These are phyloP conservation scores for Anguilla anguilla DNA, from an alignment of 2,797 vertebrate species.

Conservation along the genomic window DNA sequence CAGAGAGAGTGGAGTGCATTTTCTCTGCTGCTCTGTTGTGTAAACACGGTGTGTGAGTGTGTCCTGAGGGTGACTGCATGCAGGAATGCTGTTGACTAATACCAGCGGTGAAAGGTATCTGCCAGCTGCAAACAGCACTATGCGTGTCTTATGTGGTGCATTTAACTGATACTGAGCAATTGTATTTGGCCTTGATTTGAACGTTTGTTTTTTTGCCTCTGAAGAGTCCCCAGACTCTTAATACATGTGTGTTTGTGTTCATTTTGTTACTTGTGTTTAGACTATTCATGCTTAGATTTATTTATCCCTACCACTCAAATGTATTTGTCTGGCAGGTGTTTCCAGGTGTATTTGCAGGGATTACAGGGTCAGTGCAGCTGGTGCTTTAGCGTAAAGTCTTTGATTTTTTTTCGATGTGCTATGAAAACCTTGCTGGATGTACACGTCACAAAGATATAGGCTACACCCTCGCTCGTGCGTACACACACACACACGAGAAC, in stretches of 20 bases:
- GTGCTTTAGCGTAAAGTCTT: not conserved
- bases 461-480: not conserved
- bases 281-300: not conserved
- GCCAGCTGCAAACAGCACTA: not conserved
- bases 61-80: not conserved
- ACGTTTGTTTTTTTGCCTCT: not conserved
- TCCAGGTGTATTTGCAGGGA: not conserved
- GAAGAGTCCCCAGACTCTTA: not conserved
- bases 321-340: not conserved
- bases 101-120: not conserved
- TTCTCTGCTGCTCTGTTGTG: not conserved
- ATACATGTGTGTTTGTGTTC: not conserved
- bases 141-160: not conserved
- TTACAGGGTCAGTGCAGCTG: not conserved
- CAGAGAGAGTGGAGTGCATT: not conserved
- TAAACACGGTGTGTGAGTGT: not conserved
- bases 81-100: not conserved
- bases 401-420: not conserved
- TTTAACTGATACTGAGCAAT: not conserved
- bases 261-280: not conserved
- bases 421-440: not conserved
- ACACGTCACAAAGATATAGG: not conserved
- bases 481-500: not conserved
- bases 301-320: not conserved
- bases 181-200: not conserved